Evolutionary conservation across 2,797 vertebrate species (phyloP).

Genomic region (Lacerta bilineata): DNA sequence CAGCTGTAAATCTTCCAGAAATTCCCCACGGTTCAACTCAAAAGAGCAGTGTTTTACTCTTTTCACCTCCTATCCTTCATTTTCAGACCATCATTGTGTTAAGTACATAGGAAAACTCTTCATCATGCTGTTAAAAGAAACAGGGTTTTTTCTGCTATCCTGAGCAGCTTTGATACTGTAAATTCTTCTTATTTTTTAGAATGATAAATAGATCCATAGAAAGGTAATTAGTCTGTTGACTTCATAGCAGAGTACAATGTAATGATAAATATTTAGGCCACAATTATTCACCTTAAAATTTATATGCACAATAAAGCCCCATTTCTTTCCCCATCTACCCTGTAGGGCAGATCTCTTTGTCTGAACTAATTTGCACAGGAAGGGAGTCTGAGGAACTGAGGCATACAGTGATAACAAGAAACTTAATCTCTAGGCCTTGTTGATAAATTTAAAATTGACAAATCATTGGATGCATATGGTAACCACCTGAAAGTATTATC

Average conservation of each 20-base stretch:
- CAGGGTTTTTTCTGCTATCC: slow-evolving; percentile 76
- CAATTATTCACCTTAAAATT: too few relatives aligned
- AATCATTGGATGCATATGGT: too few relatives aligned
- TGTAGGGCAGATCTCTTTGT: neutral
- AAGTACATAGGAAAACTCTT: slow-evolving; percentile 81
- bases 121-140: slow-evolving; percentile 79
- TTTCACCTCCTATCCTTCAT: slow-evolving; percentile 79
- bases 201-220: slow-evolving; percentile 45
- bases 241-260: slow-evolving; percentile 27
- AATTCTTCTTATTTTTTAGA: slow-evolving; percentile 39
- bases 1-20: slow-evolving; percentile 82
- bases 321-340: neutral
- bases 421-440: too few relatives aligned
- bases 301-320: too few relatives aligned
- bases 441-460: too few relatives aligned
- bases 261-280: slow-evolving; percentile 42
- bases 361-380: too few relatives aligned
- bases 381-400: neutral
- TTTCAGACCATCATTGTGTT: slow-evolving; percentile 80
- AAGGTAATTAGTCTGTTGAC: slow-evolving; percentile 45
- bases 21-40: slow-evolving; percentile 79
- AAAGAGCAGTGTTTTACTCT: slow-evolving; percentile 81
- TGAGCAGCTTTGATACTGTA: slow-evolving; percentile 62
- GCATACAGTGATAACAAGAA: too few relatives aligned
- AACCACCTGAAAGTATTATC: too few relatives aligned